Conservation (phyloP, 2,113 vertebrate species). For the Pterocles orientalis region DNA sequence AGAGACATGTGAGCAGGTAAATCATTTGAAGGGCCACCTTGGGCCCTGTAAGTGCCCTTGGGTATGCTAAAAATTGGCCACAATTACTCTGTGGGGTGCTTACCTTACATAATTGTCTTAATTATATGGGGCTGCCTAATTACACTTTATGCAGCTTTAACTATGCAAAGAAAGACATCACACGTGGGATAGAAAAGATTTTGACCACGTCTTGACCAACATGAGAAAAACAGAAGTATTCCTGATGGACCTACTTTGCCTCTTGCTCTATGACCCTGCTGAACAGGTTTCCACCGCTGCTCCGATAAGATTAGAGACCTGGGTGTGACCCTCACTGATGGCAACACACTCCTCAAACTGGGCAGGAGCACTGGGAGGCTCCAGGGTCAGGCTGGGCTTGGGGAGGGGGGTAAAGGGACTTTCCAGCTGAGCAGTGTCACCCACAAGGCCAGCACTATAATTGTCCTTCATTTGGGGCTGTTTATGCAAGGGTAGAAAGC, state of each 20-base stretch:
- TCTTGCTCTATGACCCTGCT: background rate
- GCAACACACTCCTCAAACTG: background rate
- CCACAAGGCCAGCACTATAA: background rate
- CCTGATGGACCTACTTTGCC: background rate
- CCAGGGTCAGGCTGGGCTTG: background rate
- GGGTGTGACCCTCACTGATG: background rate
- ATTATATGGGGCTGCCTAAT: conserved; percentile 8
- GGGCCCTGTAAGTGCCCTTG: background rate
- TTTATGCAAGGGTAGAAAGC: background rate
- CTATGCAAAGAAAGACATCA: background rate
- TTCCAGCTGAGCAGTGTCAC: background rate
- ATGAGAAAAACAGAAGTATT: background rate
- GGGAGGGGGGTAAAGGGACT: background rate
- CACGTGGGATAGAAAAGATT: background rate
- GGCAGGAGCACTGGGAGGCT: background rate
- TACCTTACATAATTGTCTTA: conserved; percentile 5
- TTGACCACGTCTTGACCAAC: background rate
- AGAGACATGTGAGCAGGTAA: background rate
- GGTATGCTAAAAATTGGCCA: conserved; percentile 42
- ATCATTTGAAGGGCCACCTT: background rate
- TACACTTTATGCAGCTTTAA: background rate
- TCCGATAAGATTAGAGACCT: background rate
- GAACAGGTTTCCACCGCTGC: background rate
- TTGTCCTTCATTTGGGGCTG: background rate
- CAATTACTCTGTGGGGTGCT: conserved; percentile 11